Conservation (phyloP, 2,888 invertebrate genomes). For the Drosophila peninsularis region DNA sequence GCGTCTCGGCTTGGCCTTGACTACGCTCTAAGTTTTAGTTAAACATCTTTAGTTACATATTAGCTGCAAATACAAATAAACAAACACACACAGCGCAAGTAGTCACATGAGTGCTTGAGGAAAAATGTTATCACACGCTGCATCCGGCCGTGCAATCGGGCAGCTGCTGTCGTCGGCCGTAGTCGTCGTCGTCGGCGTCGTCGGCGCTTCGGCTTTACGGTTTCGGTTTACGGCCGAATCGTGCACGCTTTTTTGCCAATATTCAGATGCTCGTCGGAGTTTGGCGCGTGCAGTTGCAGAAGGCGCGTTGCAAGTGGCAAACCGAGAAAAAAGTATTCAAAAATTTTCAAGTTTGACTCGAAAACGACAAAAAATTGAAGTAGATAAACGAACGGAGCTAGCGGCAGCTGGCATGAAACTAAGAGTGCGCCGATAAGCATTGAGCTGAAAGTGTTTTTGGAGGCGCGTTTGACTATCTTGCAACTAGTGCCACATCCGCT, state of each 20-base stretch:
- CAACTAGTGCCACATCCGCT: conserved; percentile 29
- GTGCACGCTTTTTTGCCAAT: conserved; percentile 34
- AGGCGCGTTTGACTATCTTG: conserved; percentile 20
- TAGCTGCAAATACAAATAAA: conserved; percentile 19
- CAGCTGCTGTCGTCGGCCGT: conserved; percentile 24
- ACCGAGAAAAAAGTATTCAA: conserved; percentile 9
- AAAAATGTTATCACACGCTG: conserved; percentile 79
- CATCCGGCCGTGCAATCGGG: conserved; percentile 62
- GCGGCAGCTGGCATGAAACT: not conserved
- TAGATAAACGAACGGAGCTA: not conserved
- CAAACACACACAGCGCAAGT: not conserved
- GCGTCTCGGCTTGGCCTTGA: conserved; percentile 39
- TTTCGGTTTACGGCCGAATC: conserved; percentile 28
- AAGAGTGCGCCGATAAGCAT: not conserved
- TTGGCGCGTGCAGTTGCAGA: conserved; percentile 71
- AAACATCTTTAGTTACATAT: conserved; percentile 46
- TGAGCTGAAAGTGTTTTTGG: not conserved
- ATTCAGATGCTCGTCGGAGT: conserved; percentile 76
- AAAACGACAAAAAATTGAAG: conserved; percentile 1
- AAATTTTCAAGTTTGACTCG: conserved; percentile 1
- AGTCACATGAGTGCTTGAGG: conserved; percentile 38
- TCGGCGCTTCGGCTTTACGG: conserved; percentile 23
- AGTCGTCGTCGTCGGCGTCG: conserved; percentile 1
- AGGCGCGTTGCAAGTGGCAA: conserved; percentile 34
- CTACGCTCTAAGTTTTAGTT: conserved; percentile 31